A percentile compares a stretch with the other conserved stretches of the same genome.
Evolutionary conservation across 2,888 invertebrate species (phyloP).

Genomic region (Synergus laeviventris): DNA sequence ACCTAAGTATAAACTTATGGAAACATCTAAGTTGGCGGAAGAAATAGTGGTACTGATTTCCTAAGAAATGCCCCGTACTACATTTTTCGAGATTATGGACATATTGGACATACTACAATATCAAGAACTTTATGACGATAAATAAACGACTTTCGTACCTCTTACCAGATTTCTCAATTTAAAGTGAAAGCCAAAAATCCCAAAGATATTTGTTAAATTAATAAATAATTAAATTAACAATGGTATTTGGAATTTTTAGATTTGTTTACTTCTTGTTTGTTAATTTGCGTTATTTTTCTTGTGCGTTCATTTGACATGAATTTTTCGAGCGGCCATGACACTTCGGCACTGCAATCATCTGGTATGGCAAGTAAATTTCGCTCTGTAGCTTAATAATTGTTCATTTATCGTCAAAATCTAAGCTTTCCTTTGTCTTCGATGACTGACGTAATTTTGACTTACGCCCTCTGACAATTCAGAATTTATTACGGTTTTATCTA

Average conservation of each 20-base stretch:
- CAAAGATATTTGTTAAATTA: no score
- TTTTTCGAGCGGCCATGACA: background rate
- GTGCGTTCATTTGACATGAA: conserved; percentile 16
- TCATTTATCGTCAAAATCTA: conserved; percentile 23
- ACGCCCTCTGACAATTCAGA: background rate
- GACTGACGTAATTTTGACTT: conserved; percentile 5
- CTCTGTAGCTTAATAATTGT: background rate
- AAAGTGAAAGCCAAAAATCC: no score
- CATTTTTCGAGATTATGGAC: background rate
- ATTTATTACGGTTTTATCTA: background rate
- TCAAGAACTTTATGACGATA: background rate
- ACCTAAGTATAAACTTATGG: background rate
- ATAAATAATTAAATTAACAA: no score
- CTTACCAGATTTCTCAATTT: background rate
- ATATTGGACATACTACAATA: background rate
- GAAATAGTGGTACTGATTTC: background rate
- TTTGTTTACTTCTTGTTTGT: background rate
- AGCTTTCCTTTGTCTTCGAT: background rate
- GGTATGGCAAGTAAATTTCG: conserved; percentile 1
- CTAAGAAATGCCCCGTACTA: conserved; percentile 5
- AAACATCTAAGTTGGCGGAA: background rate
- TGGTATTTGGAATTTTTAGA: no score
- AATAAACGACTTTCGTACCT: background rate
- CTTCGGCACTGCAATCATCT: conserved; percentile 3
- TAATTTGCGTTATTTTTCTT: background rate